A percentile compares a stretch with the other conserved stretches of the same genome.
These are phyloP conservation scores for Tragelaphus oryx DNA, from an alignment of 2,797 vertebrate genomes.

Conservation along the genomic window DNA sequence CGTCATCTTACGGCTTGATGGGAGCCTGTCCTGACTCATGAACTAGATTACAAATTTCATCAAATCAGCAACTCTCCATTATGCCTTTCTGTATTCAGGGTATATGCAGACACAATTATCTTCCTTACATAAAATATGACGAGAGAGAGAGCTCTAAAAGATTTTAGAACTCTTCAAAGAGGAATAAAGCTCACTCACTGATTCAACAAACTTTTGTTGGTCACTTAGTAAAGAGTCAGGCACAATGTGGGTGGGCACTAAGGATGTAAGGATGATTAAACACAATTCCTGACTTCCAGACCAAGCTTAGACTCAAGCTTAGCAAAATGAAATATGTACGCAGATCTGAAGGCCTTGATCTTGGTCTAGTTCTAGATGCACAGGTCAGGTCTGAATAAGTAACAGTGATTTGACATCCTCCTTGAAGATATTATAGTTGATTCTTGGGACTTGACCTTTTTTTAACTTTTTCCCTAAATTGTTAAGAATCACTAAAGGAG, in stretches of 20 bases:
- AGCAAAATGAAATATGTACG: not conserved
- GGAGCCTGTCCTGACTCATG: conserved; percentile 14
- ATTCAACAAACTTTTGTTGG: not conserved
- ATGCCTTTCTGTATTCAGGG: not conserved
- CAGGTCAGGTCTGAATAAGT: not conserved
- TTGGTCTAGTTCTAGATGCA: not conserved
- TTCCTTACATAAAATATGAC: conserved; percentile 36
- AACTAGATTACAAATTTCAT: conserved; percentile 25
- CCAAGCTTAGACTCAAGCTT: not conserved
- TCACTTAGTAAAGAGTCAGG: not conserved
- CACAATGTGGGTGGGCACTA: not conserved
- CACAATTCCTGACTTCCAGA: not conserved
- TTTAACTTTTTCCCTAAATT: not conserved
- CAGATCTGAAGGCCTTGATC: not conserved
- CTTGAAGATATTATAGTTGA: not conserved
- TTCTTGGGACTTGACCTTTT: not conserved
- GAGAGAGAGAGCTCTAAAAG: conserved; percentile 21
- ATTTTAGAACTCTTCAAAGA: conserved; percentile 36
- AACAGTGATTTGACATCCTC: not conserved
- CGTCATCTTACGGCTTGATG: not conserved
- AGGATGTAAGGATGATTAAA: not conserved
- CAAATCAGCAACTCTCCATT: not conserved
- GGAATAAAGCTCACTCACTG: not conserved
- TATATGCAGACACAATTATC: not conserved
- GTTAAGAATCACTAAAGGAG: conserved; percentile 1